A percentile compares a stretch with the other conserved stretches of the same genome.
phyloP scores from a whole-genome alignment of 1,140 invertebrate species.

The Camponotus floridanus region DNA sequence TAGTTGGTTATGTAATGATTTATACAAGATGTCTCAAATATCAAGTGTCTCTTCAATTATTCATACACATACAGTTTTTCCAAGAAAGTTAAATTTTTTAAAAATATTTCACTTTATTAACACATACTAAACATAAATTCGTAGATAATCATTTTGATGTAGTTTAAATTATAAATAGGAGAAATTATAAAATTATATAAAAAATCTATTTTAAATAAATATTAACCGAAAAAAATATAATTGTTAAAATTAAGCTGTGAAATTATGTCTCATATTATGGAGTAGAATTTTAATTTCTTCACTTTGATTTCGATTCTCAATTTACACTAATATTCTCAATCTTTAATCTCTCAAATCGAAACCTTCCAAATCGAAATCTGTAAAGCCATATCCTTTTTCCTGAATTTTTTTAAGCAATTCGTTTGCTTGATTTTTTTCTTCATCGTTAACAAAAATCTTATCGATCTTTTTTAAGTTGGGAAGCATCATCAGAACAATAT shows the following conservation, averaged over 20 bases:
- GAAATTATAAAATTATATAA: neutral
- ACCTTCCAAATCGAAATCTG: neutral
- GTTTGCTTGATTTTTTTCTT: conserved; percentile 36
- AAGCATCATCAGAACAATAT: conserved; percentile 43
- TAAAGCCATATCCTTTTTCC: neutral
- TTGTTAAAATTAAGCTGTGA: neutral
- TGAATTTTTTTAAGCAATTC: conserved; percentile 37
- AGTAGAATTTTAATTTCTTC: neutral
- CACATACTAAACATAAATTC: neutral
- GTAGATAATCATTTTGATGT: neutral
- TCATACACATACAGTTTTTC: neutral
- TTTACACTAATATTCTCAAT: neutral
- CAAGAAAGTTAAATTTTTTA: neutral
- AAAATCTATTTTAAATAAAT: neutral
- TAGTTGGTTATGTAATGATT: neutral
- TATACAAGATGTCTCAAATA: neutral
- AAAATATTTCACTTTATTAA: neutral
- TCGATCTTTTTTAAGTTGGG: conserved; percentile 50
- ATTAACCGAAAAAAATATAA: neutral
- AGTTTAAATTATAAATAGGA: neutral
- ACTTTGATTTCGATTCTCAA: neutral
- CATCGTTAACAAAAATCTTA: conserved; percentile 35
- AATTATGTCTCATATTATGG: neutral
- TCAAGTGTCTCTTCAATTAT: neutral
- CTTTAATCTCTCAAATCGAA: conserved; percentile 12